A percentile compares a stretch with the other conserved stretches of the same genome.
Evolutionary conservation across 2,113 vertebrate genomes (phyloP).

Genomic region (Catharus minimus): DNA sequence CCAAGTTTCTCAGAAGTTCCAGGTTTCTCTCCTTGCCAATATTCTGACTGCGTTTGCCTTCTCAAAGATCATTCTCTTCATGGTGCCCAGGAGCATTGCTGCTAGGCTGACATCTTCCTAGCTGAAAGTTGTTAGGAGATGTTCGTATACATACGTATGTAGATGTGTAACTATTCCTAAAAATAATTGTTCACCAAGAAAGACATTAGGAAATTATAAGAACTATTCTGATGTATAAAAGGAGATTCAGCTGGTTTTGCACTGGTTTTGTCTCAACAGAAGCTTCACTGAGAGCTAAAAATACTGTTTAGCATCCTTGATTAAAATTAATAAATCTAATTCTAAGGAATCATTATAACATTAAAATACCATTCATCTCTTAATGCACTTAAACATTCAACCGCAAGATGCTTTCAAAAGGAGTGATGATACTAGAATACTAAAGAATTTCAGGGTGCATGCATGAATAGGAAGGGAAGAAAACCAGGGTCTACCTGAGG

Average conservation of each 20-base stretch:
- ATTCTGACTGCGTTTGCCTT: not conserved
- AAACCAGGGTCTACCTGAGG: not conserved
- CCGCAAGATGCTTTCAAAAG: slow-evolving; percentile 36
- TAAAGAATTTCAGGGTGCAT: not conserved
- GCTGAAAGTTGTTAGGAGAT: not conserved
- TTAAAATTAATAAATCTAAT: slow-evolving; percentile 71
- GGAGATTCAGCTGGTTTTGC: slow-evolving; percentile 32
- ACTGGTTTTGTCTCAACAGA: slow-evolving; percentile 24
- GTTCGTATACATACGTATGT: not conserved
- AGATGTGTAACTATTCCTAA: not conserved
- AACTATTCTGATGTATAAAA: slow-evolving; percentile 43
- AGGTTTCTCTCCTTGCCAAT: not conserved
- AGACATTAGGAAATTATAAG: slow-evolving; percentile 29
- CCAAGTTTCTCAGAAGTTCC: not conserved
- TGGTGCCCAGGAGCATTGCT: not conserved
- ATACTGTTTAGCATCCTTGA: slow-evolving; percentile 56
- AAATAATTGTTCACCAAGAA: slow-evolving; percentile 35
- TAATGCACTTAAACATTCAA: slow-evolving; percentile 26
- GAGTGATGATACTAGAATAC: slow-evolving; percentile 24
- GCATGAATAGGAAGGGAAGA: not conserved
- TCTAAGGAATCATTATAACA: slow-evolving; percentile 61
- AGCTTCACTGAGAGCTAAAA: slow-evolving; percentile 52
- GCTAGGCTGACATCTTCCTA: slow-evolving; percentile 23
- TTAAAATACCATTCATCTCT: slow-evolving; percentile 45
- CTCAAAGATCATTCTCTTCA: not conserved